Percentiles rank a stretch among this genome's conserved stretches.
These are phyloP conservation scores for Phoxinus phoxinus DNA, from an alignment of 2,113 vertebrate genomes.

Conservation along the genomic window DNA sequence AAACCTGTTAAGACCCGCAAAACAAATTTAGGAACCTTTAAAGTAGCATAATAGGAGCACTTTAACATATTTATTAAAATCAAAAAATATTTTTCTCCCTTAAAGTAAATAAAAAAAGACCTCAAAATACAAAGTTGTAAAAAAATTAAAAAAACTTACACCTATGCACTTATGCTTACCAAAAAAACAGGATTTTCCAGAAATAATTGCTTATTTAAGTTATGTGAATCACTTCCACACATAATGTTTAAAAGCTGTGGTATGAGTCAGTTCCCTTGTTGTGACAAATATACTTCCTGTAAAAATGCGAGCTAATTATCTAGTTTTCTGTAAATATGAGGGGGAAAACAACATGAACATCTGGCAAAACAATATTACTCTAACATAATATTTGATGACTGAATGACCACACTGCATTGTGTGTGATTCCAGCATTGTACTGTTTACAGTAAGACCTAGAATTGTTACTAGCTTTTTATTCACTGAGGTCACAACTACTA, in stretches of 20 bases:
- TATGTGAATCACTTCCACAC: conserved; percentile 4
- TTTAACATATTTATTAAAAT: neutral
- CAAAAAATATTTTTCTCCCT: neutral
- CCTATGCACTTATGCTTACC: conserved; percentile 6
- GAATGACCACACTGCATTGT: conserved; percentile 17
- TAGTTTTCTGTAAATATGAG: conserved; percentile 47
- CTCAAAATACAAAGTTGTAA: neutral
- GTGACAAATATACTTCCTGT: conserved; percentile 68
- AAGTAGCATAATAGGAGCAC: too few species aligned
- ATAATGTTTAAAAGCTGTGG: conserved; percentile 38
- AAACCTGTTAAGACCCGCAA: too few species aligned
- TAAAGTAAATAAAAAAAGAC: neutral
- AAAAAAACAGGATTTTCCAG: neutral
- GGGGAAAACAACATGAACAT: conserved; percentile 19
- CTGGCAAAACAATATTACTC: conserved; percentile 43
- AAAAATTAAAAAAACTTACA: conserved; percentile 11
- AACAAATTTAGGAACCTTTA: too few species aligned
- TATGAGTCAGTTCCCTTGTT: conserved; percentile 34
- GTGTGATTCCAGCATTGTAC: conserved; percentile 18
- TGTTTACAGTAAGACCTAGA: conserved; percentile 33
- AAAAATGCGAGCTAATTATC: conserved; percentile 50
- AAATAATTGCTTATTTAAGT: neutral
- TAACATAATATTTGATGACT: conserved; percentile 40
- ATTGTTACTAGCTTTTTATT: conserved; percentile 22
- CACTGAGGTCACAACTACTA: conserved; percentile 62